Percentiles rank a stretch among this genome's conserved stretches.
phyloP scores from a whole-genome alignment of 1,140 invertebrate species.

The Drosophila chauvacae region DNA sequence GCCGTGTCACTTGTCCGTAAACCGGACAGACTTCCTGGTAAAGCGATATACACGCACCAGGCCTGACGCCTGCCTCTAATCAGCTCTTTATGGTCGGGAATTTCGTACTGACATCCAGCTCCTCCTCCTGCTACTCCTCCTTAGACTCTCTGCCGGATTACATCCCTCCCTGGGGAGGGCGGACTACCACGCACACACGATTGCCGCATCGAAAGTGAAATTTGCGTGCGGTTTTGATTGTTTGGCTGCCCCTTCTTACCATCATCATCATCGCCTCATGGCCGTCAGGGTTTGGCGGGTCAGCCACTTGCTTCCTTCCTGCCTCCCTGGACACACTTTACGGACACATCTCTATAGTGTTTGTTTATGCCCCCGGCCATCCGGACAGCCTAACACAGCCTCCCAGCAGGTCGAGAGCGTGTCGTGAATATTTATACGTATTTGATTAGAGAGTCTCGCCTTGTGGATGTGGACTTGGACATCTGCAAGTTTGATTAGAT shows the following conservation, averaged over 20 bases:
- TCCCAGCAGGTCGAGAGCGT: slow-evolving; percentile 35
- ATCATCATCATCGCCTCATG: not conserved
- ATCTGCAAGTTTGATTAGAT: slow-evolving; percentile 58
- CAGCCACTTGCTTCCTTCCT: slow-evolving; percentile 13
- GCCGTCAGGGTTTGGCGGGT: slow-evolving; percentile 10
- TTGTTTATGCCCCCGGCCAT: slow-evolving; percentile 33
- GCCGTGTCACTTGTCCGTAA: slow-evolving; percentile 20
- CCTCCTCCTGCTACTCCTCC: not conserved
- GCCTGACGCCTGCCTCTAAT: slow-evolving; percentile 23
- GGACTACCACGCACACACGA: slow-evolving; percentile 4
- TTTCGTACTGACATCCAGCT: not conserved
- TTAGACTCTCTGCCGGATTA: not conserved
- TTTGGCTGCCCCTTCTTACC: slow-evolving; percentile 1
- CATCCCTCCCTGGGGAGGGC: not conserved
- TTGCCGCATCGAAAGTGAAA: slow-evolving; percentile 36
- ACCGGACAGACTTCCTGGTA: not conserved
- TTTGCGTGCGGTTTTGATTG: slow-evolving; percentile 47
- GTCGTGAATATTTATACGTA: slow-evolving; percentile 70
- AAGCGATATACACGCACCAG: not conserved
- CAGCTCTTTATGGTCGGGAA: slow-evolving; percentile 44
- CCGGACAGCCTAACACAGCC: not conserved
- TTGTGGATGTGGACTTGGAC: not conserved
- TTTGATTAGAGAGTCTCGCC: slow-evolving; percentile 63
- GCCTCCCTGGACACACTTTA: not conserved
- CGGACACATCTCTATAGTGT: slow-evolving; percentile 23